These are phyloP conservation scores for Drosophila navojoa DNA, from an alignment of 1,140 invertebrate genomes.

Conservation along the genomic window DNA sequence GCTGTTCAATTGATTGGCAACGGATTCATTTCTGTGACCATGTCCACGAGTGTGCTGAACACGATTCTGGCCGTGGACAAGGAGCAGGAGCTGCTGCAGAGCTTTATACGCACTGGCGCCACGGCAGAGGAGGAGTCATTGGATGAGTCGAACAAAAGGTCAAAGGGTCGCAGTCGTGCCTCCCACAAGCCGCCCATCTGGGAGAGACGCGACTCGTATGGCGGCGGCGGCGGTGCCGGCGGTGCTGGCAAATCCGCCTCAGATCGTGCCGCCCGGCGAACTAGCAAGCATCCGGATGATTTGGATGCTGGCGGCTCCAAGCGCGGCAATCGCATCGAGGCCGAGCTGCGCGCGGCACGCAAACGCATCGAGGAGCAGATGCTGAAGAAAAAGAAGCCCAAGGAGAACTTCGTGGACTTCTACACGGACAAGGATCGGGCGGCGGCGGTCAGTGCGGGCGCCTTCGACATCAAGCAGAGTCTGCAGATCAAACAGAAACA, in stretches of 20 bases:
- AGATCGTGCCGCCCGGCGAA: conserved; percentile 42
- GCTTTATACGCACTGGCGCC: conserved; percentile 88
- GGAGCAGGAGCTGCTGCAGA: conserved; percentile 90
- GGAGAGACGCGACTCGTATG: conserved; percentile 54
- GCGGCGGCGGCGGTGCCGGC: conserved; percentile 13
- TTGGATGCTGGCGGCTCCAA: conserved; percentile 52
- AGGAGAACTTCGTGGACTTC: conserved; percentile 88
- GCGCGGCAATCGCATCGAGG: conserved; percentile 81
- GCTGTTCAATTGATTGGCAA: background rate
- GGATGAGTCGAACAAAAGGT: conserved; percentile 62
- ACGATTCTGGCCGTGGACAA: conserved; percentile 86
- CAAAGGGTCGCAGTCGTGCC: conserved; percentile 50
- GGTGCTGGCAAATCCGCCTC: conserved; percentile 27
- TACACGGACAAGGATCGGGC: conserved; percentile 96
- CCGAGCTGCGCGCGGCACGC: conserved; percentile 70
- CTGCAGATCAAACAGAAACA: conserved; percentile 91
- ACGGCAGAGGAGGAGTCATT: conserved; percentile 65
- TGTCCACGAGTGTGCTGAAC: conserved; percentile 79
- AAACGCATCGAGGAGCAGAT: conserved; percentile 74
- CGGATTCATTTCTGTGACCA: background rate
- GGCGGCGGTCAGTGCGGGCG: conserved; percentile 91
- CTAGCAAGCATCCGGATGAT: conserved; percentile 66
- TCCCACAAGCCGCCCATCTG: conserved; percentile 58
- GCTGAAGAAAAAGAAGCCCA: conserved; percentile 85
- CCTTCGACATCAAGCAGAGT: conserved; percentile 92